Evolutionary conservation across 1,140 invertebrate species (phyloP).

Genomic region (Macrotrachela quadricornifera): DNA sequence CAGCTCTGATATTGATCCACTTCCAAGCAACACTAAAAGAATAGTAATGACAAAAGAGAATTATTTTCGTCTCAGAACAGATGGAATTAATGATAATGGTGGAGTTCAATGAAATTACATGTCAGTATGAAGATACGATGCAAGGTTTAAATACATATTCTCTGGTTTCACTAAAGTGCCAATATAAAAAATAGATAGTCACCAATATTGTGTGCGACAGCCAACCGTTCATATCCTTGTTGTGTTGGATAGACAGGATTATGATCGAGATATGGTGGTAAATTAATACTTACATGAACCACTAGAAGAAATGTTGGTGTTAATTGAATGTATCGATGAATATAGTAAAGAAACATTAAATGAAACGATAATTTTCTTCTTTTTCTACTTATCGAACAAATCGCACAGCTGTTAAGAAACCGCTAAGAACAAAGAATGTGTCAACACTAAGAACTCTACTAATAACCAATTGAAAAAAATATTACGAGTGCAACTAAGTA

Average conservation of each 20-base stretch:
- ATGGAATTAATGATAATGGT: constrained; percentile 34
- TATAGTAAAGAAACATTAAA: no score
- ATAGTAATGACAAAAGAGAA: no score
- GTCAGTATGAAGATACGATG: constrained; percentile 59
- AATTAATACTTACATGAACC: background rate
- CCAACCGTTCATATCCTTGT: background rate
- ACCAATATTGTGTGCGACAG: constrained; percentile 15
- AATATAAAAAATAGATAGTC: constrained; percentile 50
- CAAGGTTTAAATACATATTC: constrained; percentile 39
- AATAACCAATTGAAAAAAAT: constrained; percentile 16
- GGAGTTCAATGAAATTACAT: constrained; percentile 51
- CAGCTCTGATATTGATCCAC: no score
- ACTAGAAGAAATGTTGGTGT: constrained; percentile 3
- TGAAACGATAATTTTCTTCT: background rate
- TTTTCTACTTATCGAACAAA: constrained; percentile 31
- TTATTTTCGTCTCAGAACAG: constrained; percentile 1
- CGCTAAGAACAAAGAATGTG: constrained; percentile 58
- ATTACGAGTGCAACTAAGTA: no score
- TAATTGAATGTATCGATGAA: background rate
- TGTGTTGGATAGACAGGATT: background rate
- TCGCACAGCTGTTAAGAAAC: constrained; percentile 36
- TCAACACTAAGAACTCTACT: constrained; percentile 73
- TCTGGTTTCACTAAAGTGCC: constrained; percentile 54
- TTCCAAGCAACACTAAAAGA: no score
- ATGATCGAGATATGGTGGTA: background rate